A percentile compares a stretch with the other conserved stretches of the same genome.
Conservation (phyloP, 2,113 vertebrate species). For the Fregata magnificens region DNA sequence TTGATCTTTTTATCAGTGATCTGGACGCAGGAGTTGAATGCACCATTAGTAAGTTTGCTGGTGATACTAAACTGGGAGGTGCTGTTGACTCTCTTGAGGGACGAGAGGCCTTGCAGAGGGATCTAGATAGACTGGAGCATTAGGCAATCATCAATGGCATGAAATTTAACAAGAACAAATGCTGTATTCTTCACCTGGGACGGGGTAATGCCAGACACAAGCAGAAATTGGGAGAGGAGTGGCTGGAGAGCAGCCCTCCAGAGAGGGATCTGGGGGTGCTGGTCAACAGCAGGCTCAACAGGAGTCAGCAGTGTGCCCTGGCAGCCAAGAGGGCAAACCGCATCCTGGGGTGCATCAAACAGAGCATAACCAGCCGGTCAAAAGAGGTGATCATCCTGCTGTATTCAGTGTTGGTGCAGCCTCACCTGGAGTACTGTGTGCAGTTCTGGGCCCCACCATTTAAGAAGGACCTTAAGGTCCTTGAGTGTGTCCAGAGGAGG, state of each 20-base stretch:
- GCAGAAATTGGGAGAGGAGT: background rate
- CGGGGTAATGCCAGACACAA: background rate
- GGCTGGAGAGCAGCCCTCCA: background rate
- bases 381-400: fast-evolving
- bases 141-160: background rate
- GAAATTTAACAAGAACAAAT: background rate
- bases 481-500: background rate
- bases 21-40: background rate
- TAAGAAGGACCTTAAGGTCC: background rate
- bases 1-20: background rate
- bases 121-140: background rate
- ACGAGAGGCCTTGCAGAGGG: background rate
- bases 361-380: background rate
- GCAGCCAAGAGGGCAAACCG: background rate
- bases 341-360: background rate
- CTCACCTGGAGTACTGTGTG: background rate
- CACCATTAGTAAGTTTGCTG: background rate
- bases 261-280: background rate
- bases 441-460: background rate
- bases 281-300: background rate
- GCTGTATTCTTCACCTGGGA: background rate
- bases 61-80: background rate
- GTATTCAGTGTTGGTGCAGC: background rate
- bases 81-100: background rate
- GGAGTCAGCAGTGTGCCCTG: background rate